Evolutionary conservation across 2,888 invertebrate species (phyloP).

Genomic region (Ophioninae sp.): DNA sequence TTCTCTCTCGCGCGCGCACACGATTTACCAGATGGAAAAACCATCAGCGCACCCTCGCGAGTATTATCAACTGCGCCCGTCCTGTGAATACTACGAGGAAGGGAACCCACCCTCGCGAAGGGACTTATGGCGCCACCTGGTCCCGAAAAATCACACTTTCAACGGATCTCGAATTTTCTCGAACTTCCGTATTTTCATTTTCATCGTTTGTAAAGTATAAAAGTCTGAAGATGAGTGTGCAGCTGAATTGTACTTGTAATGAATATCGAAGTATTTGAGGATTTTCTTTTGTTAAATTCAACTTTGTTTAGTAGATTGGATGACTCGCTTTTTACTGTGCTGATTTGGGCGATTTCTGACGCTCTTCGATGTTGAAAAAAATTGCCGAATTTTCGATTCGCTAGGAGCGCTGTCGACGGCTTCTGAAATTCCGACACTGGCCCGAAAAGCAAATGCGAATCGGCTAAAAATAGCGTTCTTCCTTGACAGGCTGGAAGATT

Average conservation of each 20-base stretch:
- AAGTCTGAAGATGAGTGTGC: not conserved
- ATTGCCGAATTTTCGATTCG: too few species aligned
- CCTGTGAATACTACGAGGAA: conserved; percentile 4
- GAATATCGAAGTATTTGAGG: not conserved
- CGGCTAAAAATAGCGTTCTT: not conserved
- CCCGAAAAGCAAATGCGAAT: too few species aligned
- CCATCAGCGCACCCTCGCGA: conserved; percentile 58
- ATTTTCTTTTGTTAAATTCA: not conserved
- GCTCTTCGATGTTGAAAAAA: not conserved
- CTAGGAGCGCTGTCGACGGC: not conserved
- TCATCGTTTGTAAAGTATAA: not conserved
- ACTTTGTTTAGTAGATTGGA: not conserved
- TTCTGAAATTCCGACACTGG: not conserved
- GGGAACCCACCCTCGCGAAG: conserved; percentile 21
- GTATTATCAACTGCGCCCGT: conserved; percentile 27
- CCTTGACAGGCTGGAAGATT: not conserved
- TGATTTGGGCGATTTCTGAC: not conserved
- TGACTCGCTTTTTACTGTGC: not conserved
- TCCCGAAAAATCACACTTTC: not conserved
- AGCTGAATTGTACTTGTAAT: not conserved
- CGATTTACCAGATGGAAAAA: conserved; percentile 29
- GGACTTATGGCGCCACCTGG: conserved; percentile 24
- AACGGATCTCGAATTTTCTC: not conserved
- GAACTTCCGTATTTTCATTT: not conserved
- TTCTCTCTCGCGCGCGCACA: conserved; percentile 8